Evolutionary conservation across 2,797 vertebrate species (phyloP), one percentile per base, ranked within the genome.

Genomic region (Pterois miles): DNA sequence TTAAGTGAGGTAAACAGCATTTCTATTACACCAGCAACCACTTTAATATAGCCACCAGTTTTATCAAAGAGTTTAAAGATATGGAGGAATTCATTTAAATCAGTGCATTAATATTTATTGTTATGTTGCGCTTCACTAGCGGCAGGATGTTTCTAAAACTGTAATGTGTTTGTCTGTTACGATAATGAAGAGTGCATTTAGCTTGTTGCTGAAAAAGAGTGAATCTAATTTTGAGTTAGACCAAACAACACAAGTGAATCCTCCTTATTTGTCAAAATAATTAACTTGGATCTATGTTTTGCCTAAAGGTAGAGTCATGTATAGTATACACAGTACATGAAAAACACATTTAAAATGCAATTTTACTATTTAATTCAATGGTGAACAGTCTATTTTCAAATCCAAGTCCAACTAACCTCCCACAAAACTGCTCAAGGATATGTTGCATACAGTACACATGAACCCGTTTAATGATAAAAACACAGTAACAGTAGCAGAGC

Each of bases 351-450:
- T 36, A 16, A 9, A 23, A 70, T 71, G 8, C 23, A 68, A 6
- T 70, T 60, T 8, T 36, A 40, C 48, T 46, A 68, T 88, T 84
- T 68, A 62, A 86, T 65, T 59, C 22, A 64, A 33, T 31, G n/a
- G 70, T 4, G 34, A 83, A 82, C 22, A 65, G 14, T 16, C 6
- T 20, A n/a, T 14, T 58, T 78, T 69, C 7, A 80, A 71, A 65
- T 53, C 50, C 53, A 83, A 65, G 65, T 69, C 12, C 57, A 67
- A 60, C 77, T 65, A 73, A 62, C 71, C 83, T 78, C 75, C 80
- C 82, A 91, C 80, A 69, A 43, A 86, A 66, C 36, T 22, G 48
- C 76, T 84, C 64, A 33, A 65, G 80, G 82, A 66, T 11, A 66
- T 43, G 65, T 33, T 74, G 78, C 57, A 64, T 40, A 36, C 40